Evolutionary conservation across 2,797 vertebrate species (phyloP), one percentile per base, ranked within the genome.

Genomic region (Margarornis squamiger): DNA sequence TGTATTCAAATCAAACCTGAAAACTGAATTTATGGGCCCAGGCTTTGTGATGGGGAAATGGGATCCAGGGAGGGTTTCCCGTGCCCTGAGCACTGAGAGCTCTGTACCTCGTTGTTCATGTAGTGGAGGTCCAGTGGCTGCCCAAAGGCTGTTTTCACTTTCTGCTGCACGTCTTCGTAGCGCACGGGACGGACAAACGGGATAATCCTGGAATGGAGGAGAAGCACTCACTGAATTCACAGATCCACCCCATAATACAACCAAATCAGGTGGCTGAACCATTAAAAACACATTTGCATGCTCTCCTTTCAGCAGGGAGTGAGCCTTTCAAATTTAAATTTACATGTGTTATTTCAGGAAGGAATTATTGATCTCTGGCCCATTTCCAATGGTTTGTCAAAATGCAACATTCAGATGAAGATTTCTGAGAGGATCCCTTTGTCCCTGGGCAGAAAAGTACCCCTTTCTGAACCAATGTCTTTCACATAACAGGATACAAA

Each of bases 41-140:
- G 46, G 62, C 48, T 32, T 27, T 27, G 79, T 38, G 68, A 39
- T 43, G 54, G 66, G 30, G 57, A 57, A 38, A 66, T 8, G 23
- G 6, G 23, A 39, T 3, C 12, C 41, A 90, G 36, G 61, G 55
- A 55, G 52, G 5, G 30, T 1, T 3, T 15, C 24, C 6, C 6
- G 9, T 1, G 46, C 29, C 43, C 26, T n/a, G 61, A 61, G 67
- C 22, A 21, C 18, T 8, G 29, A 1, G 2, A 36, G 48, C 62
- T 87, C 92, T 92, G 68, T 97, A 99, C 99, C 99, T 99, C 99
- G 38, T 99, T 99, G 98, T 99, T 99, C 98, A 99, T 99, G 92
- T 99, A 99, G 98, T 99, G 98, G 55, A 99, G 98, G 94, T 99
- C 99, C 36, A 99, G 97, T 80, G 98, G 98, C 96, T 99, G 99